Conservation (phyloP, 2,113 vertebrate species). For the Dendropsophus ebraccatus region DNA sequence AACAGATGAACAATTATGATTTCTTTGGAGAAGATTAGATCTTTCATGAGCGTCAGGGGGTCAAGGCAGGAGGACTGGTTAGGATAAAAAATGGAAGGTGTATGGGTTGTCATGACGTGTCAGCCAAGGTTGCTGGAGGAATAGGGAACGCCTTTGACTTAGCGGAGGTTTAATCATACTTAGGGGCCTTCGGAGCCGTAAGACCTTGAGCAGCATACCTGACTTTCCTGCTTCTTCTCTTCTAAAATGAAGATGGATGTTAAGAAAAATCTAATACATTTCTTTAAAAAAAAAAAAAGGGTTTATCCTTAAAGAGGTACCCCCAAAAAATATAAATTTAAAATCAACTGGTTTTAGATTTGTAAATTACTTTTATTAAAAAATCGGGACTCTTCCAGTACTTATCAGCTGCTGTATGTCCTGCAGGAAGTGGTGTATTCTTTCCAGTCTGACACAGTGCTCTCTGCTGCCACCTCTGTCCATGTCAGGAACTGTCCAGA, state of each 20-base stretch:
- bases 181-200: not conserved
- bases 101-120: not conserved
- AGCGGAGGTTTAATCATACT: not conserved
- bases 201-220: slow-evolving; percentile 27
- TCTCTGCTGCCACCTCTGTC: no score
- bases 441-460: no score
- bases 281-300: no score
- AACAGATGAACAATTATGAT: slow-evolving; percentile 68
- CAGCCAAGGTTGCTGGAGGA: not conserved
- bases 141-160: slow-evolving; percentile 27
- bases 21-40: slow-evolving; percentile 57
- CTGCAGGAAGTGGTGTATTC: no score
- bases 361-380: no score
- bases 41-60: slow-evolving; percentile 36
- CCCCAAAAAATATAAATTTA: no score
- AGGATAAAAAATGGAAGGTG: slow-evolving; percentile 26
- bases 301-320: no score
- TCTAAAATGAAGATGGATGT: slow-evolving; percentile 1
- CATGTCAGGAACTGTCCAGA: no score
- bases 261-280: no score
- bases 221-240: slow-evolving; percentile 10
- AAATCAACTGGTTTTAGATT: no score
- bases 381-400: no score
- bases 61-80: not conserved
- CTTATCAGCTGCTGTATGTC: no score